Evolutionary conservation across 1,140 invertebrate species (phyloP).

Genomic region (Gerris buenoi): DNA sequence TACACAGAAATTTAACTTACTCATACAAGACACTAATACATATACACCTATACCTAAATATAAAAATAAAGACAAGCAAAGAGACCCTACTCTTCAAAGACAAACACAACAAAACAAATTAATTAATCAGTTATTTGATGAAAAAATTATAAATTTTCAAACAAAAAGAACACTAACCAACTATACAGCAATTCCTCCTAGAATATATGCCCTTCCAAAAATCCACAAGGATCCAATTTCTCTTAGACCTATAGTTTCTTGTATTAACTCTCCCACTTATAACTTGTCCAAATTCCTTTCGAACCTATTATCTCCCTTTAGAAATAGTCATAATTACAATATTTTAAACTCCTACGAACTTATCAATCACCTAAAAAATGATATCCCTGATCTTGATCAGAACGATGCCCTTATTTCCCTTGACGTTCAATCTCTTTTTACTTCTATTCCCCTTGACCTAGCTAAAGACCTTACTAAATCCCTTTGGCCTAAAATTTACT

Average conservation of each 20-base stretch:
- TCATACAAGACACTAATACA: background rate
- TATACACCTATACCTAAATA: background rate
- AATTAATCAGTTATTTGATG: background rate
- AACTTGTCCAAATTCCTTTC: background rate
- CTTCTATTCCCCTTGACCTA: background rate
- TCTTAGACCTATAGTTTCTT: background rate
- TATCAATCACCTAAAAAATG: background rate
- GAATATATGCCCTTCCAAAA: background rate
- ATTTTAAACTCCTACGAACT: background rate
- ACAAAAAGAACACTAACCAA: background rate
- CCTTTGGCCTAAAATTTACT: background rate
- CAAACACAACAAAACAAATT: background rate
- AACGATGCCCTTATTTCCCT: background rate
- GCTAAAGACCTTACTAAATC: background rate
- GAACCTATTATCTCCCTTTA: background rate
- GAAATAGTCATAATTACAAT: background rate
- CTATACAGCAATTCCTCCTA: background rate
- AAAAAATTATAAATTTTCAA: background rate
- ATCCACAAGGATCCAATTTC: background rate
- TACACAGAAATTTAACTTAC: background rate
- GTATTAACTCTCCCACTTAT: background rate
- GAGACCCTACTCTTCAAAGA: background rate
- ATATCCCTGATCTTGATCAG: background rate
- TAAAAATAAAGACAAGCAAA: background rate
- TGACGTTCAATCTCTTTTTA: background rate